Percentiles rank a stretch among this genome's conserved stretches.
These are phyloP conservation scores for Nomada fucata DNA, from an alignment of 2,888 invertebrate species.

Conservation along the genomic window DNA sequence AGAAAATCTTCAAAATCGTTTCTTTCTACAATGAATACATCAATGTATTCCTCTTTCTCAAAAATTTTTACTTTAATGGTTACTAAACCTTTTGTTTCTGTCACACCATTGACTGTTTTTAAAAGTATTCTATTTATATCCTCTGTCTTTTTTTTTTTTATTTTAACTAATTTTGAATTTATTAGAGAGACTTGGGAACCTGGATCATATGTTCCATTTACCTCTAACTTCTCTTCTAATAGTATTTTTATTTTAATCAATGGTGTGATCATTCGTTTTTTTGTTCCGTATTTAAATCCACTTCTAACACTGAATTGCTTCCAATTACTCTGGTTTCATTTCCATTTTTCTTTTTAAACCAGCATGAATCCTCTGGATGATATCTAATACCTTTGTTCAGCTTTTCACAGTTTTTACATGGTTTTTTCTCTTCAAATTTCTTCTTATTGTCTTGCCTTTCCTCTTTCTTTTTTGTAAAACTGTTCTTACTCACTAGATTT, in stretches of 20 bases:
- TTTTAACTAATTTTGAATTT: conserved; percentile 61
- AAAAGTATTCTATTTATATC: conserved; percentile 54
- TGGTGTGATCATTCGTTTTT: conserved; percentile 63
- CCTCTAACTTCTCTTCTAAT: conserved; percentile 52
- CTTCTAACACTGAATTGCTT: conserved; percentile 38
- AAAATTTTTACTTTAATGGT: conserved; percentile 68
- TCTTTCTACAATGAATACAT: conserved; percentile 62
- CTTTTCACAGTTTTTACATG: conserved; percentile 28
- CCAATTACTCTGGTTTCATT: conserved; percentile 36
- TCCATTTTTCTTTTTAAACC: conserved; percentile 11
- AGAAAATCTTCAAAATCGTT: conserved; percentile 64
- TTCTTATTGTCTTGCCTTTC: conserved; percentile 2
- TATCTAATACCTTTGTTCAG: conserved; percentile 3
- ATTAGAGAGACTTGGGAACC: conserved; percentile 67
- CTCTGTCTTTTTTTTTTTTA: conserved; percentile 43
- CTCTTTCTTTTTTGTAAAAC: conserved; percentile 30
- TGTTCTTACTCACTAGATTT: conserved; percentile 46
- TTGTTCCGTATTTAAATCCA: neutral
- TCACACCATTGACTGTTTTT: conserved; percentile 69
- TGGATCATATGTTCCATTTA: conserved; percentile 61
- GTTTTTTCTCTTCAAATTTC: conserved; percentile 28
- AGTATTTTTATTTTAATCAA: conserved; percentile 63
- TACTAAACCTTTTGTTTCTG: conserved; percentile 58
- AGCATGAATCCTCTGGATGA: conserved; percentile 9
- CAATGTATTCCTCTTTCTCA: conserved; percentile 63